Evolutionary conservation across 2,113 vertebrate genomes (phyloP), one percentile per base, ranked within the genome.

Genomic region (Paraplagusia blochii): DNA sequence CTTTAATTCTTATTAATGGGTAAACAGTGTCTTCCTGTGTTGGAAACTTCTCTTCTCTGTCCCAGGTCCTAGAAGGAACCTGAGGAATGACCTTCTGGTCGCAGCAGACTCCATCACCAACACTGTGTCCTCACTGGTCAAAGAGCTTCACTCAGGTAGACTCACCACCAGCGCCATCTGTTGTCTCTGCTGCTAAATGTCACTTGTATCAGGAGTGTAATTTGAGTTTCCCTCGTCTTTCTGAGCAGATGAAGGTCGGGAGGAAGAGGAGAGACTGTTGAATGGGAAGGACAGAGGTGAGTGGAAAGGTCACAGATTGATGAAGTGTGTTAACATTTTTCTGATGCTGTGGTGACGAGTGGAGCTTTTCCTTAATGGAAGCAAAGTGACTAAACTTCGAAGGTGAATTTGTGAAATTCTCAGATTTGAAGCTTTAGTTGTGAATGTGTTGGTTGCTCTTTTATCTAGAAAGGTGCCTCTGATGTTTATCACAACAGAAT

Each of bases 61-160:
- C 22, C 39, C 85, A 98, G 96, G 95, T 76, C 80, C 92, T 0
- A 92, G 94, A 66, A 93, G 96, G 73, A 97, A 98, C 89, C 91
- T 99, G 62, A 93, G 89, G 51, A 96, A 93, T 0, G 96, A 99
- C 81, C 91, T 98, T 34, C 91, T 98, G 77, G 96, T 99, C 10
- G 96, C 96, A 0, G 96, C 96, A 0, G 96, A 98, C 63, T 99
- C 95, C 62, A 99, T 99, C 84, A 99, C 96, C 77, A 94, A 95
- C 89, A 99, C 96, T 7, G 91, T 98, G 93, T 97, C 95, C 0
- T 98, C 95, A 0, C 88, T 99, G 90, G 95, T 99, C 79, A 99
- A 98, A 86, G 96, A 99, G 77, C 93, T 99, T 0, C 95, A 97
- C 64, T 96, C 95, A 22, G 96, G 96, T 98, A 90, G 14, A 15